phyloP scores from a whole-genome alignment of 2,113 vertebrate genomes.

The Ornithorhynchus anatinus region DNA sequence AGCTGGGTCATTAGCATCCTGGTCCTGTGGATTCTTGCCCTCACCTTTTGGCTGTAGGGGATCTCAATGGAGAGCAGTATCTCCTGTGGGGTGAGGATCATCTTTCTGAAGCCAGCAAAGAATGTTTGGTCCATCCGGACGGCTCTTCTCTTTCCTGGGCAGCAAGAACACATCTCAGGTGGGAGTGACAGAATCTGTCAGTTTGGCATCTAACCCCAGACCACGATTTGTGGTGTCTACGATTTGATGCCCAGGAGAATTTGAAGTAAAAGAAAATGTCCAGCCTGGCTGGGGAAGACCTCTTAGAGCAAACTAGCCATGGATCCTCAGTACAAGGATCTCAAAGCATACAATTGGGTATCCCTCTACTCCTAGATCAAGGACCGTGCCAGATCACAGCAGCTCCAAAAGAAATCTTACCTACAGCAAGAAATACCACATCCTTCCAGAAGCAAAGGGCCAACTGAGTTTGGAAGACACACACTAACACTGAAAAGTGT shows the following conservation, averaged over 20 bases:
- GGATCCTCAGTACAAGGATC: background rate
- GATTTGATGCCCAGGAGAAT: background rate
- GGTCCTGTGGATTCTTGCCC: background rate
- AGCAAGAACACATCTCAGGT: background rate
- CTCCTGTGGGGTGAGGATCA: conserved; percentile 79
- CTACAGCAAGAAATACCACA: too few species aligned
- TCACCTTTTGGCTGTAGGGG: conserved; percentile 87
- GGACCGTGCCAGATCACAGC: too few species aligned
- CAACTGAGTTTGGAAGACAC: too few species aligned
- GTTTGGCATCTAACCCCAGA: too few species aligned
- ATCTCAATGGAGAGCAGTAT: conserved; percentile 86
- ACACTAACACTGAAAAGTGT: too few species aligned
- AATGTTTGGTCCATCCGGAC: conserved; percentile 86
- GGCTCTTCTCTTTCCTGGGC: conserved; percentile 77
- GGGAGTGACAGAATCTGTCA: background rate
- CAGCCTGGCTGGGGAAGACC: background rate
- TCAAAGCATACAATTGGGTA: too few species aligned
- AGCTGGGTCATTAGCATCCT: too few species aligned
- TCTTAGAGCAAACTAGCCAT: background rate
- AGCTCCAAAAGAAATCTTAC: too few species aligned
- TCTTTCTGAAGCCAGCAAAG: conserved; percentile 89
- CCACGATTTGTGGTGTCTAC: too few species aligned
- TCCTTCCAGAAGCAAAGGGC: too few species aligned
- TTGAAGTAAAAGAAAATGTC: background rate
- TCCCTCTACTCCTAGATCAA: too few species aligned